Evolutionary conservation across 2,797 vertebrate species (phyloP).

Genomic region (Ceyx erithaca): DNA sequence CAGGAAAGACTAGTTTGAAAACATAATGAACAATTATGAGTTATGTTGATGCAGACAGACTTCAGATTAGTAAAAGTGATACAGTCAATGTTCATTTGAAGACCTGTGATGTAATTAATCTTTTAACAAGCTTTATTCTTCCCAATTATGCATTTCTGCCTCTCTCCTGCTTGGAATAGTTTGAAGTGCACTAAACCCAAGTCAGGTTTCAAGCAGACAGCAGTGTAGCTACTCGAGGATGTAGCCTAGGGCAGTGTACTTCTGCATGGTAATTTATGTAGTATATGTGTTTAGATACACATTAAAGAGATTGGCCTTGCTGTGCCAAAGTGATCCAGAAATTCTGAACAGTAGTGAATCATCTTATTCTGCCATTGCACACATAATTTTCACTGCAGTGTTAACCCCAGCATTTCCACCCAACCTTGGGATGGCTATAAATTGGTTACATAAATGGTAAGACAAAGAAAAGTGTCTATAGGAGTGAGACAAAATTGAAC

Average conservation of each 20-base stretch:
- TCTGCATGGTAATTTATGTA: background rate
- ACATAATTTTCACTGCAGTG: background rate
- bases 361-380: background rate
- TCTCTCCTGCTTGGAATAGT: background rate
- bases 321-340: background rate
- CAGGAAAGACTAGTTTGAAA: background rate
- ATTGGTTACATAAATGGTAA: background rate
- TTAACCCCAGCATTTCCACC: background rate
- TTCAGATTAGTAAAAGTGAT: background rate
- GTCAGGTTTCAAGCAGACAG: background rate
- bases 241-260: background rate
- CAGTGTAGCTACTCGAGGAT: background rate
- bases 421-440: background rate
- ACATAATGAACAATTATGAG: background rate
- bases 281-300: background rate
- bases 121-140: background rate
- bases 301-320: background rate
- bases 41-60: background rate
- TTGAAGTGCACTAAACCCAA: background rate
- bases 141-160: background rate
- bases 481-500: background rate
- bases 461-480: background rate
- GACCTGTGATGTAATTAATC: background rate
- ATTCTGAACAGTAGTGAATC: background rate
- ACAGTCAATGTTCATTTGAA: background rate